Evolutionary conservation across 2,113 vertebrate species (phyloP).

Genomic region (Aix galericulata): DNA sequence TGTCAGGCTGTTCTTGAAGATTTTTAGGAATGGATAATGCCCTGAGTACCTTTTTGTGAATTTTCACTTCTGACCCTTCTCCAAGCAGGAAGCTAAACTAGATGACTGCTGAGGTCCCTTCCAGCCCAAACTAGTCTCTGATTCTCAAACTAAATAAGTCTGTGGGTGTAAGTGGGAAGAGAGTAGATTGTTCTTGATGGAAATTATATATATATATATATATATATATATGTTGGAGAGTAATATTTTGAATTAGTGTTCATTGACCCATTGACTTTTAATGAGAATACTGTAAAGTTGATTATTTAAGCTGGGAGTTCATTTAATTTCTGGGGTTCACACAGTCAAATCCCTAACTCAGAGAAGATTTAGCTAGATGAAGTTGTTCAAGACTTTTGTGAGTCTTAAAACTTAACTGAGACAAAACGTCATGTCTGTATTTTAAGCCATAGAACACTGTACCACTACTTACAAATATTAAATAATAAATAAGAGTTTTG

Average conservation of each 20-base stretch:
- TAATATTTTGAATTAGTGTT: not conserved
- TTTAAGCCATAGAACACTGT: not conserved
- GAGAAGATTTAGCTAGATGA: not conserved
- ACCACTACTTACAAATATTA: not conserved
- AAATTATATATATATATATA: not conserved
- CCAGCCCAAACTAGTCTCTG: not conserved
- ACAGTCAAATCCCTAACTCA: not conserved
- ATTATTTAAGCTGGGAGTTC: not conserved
- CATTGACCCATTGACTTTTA: not conserved
- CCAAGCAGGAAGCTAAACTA: not conserved
- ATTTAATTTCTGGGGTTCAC: not conserved
- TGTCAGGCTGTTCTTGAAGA: not conserved
- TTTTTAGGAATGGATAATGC: not conserved
- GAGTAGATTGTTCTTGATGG: not conserved
- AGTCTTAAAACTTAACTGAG: not conserved
- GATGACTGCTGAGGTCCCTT: not conserved
- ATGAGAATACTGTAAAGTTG: not conserved
- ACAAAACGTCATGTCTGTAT: not conserved
- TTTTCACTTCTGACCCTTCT: not conserved
- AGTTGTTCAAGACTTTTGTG: not conserved
- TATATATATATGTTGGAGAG: accelerated
- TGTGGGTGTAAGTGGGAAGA: not conserved
- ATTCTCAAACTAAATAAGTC: not conserved
- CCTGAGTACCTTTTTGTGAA: not conserved
- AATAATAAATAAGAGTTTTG: not conserved